These are phyloP conservation scores for Schmidtea mediterranea DNA, from an alignment of 1,140 invertebrate species.

Conservation along the genomic window DNA sequence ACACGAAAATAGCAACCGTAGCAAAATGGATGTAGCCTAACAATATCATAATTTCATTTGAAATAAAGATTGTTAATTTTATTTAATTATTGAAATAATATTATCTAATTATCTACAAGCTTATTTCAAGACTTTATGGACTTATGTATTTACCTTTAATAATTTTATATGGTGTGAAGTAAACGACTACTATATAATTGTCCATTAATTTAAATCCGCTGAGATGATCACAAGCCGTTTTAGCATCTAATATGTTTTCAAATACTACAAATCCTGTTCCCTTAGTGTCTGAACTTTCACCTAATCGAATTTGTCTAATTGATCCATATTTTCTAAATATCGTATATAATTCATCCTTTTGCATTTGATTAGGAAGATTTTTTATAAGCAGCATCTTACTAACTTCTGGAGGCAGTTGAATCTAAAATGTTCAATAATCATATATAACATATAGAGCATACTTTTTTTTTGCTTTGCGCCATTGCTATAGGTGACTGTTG, in stretches of 20 bases:
- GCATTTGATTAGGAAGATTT: slow-evolving; percentile 96
- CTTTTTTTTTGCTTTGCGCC: too few relatives aligned
- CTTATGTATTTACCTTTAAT: too few relatives aligned
- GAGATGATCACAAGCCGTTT: slow-evolving; percentile 95
- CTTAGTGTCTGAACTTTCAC: slow-evolving; percentile 81
- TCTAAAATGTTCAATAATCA: too few relatives aligned
- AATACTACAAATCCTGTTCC: slow-evolving; percentile 97
- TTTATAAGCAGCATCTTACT: slow-evolving; percentile 84
- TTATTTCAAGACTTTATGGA: too few relatives aligned
- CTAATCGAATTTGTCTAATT: slow-evolving; percentile 88
- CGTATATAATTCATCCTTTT: slow-evolving; percentile 99
- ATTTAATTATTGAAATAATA: too few relatives aligned
- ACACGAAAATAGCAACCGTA: too few relatives aligned
- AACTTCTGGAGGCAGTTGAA: slow-evolving; percentile 83
- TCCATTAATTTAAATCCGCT: slow-evolving; percentile 98
- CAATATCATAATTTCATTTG: too few relatives aligned
- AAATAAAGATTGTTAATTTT: too few relatives aligned
- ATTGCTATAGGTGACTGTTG: too few relatives aligned
- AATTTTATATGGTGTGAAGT: slow-evolving; percentile 52
- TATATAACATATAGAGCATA: too few relatives aligned
- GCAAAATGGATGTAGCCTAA: too few relatives aligned
- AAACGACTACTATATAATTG: slow-evolving; percentile 85
- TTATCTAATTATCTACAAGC: too few relatives aligned
- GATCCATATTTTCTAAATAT: slow-evolving; percentile 99
- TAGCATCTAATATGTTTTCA: slow-evolving; percentile 98